Conservation (phyloP, 2,113 vertebrate genomes). For the Zapornia atra region DNA sequence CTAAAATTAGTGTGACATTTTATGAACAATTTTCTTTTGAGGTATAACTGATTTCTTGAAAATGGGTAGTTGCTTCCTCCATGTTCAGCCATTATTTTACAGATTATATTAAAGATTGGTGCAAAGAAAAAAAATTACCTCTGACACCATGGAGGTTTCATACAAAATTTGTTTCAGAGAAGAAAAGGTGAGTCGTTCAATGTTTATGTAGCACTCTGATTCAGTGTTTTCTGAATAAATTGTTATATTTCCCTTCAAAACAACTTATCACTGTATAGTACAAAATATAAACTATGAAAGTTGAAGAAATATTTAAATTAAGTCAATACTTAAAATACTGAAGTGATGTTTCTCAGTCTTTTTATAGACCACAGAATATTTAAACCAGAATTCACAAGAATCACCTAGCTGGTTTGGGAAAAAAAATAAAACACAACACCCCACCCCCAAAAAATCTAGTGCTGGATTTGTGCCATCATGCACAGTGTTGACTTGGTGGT, state of each 20-base stretch:
- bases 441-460: accelerated
- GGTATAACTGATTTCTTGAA: not conserved
- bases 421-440: too few species aligned
- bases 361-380: not conserved
- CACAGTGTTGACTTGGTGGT: not conserved
- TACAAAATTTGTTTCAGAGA: not conserved
- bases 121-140: not conserved
- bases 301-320: not conserved
- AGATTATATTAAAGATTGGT: not conserved
- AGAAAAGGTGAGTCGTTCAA: not conserved
- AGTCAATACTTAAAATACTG: not conserved
- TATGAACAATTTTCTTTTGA: not conserved
- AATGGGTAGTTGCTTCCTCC: not conserved
- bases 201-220: not conserved
- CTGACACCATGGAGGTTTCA: not conserved
- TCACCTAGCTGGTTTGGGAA: not conserved
- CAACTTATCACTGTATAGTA: not conserved
- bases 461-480: not conserved
- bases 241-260: not conserved
- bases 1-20: not conserved
- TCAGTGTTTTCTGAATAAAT: not conserved
- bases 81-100: not conserved
- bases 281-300: not conserved
- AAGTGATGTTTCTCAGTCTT: not conserved
- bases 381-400: not conserved